These are phyloP conservation scores for Jordanella pulchra DNA, from an alignment of 2,797 vertebrate genomes.

Conservation along the genomic window DNA sequence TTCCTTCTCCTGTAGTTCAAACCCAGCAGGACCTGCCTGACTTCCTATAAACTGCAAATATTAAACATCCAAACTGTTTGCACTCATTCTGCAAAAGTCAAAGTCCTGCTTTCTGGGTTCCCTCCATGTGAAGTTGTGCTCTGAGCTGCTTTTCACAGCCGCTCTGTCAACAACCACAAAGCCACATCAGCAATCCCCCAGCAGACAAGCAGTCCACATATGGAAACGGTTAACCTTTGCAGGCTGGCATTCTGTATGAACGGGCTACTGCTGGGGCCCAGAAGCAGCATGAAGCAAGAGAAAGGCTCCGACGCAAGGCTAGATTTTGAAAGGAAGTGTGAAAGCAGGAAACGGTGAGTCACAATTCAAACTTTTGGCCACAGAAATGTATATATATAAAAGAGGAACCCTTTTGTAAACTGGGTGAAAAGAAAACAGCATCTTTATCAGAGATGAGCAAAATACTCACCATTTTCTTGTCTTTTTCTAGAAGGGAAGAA, in stretches of 20 bases:
- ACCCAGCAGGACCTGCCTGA: neutral
- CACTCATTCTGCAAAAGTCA: neutral
- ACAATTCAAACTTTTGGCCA: neutral
- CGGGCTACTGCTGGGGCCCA: neutral
- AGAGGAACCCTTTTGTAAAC: neutral
- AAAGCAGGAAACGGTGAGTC: conserved; percentile 6
- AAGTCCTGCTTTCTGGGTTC: conserved; percentile 8
- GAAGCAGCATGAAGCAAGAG: neutral
- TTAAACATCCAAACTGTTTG: conserved; percentile 21
- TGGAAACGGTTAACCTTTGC: conserved; percentile 65
- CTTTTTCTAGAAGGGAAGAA: neutral
- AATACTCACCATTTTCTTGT: conserved; percentile 67
- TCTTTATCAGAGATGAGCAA: neutral
- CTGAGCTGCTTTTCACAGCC: neutral
- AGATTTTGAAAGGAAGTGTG: conserved; percentile 3
- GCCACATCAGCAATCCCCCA: conserved; percentile 64
- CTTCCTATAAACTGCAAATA: conserved; percentile 4
- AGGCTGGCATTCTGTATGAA: conserved; percentile 14
- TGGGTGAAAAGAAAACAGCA: neutral
- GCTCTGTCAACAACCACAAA: conserved; percentile 39
- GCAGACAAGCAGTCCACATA: conserved; percentile 36
- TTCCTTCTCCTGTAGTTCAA: neutral
- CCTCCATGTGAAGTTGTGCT: neutral
- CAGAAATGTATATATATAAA: neutral
- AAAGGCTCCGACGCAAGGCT: neutral